These are phyloP conservation scores for Ailuropoda melanoleuca DNA, from an alignment of 2,113 vertebrate species.

Conservation along the genomic window DNA sequence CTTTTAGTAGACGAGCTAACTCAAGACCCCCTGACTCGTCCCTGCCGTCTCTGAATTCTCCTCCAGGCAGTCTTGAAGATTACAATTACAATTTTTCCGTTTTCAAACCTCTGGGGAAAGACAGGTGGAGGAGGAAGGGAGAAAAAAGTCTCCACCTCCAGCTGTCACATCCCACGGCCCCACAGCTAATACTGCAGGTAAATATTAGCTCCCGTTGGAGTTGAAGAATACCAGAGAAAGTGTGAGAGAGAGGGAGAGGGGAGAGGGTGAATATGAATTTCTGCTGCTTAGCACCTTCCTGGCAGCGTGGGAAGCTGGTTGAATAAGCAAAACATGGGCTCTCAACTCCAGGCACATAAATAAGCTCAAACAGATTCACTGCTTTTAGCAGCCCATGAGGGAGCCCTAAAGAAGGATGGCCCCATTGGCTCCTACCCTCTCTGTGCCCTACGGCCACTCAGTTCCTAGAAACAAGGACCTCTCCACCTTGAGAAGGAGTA, in stretches of 20 bases:
- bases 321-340: slow-evolving; percentile 59
- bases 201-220: slow-evolving; percentile 55
- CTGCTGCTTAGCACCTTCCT: slow-evolving; percentile 63
- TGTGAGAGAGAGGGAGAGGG: not conserved
- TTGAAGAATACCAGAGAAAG: not conserved
- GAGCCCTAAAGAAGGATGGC: not conserved
- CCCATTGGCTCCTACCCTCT: not conserved
- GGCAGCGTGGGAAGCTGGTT: slow-evolving; percentile 39
- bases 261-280: not conserved
- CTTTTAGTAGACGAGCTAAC: not conserved
- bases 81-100: not conserved
- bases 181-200: slow-evolving; percentile 51
- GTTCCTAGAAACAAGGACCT: not conserved
- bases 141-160: slow-evolving; percentile 35
- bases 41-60: not conserved
- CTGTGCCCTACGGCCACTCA: not conserved
- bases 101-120: slow-evolving; percentile 56
- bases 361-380: slow-evolving; percentile 4
- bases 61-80: slow-evolving; percentile 29
- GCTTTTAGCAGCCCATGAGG: not conserved
- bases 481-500: not conserved
- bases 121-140: slow-evolving; percentile 40
- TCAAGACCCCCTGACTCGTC: not conserved
- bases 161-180: slow-evolving; percentile 48
- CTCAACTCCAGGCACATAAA: slow-evolving; percentile 36